Evolutionary conservation across 1,140 invertebrate genomes (phyloP).

Genomic region (Neodiprion virginianus): DNA sequence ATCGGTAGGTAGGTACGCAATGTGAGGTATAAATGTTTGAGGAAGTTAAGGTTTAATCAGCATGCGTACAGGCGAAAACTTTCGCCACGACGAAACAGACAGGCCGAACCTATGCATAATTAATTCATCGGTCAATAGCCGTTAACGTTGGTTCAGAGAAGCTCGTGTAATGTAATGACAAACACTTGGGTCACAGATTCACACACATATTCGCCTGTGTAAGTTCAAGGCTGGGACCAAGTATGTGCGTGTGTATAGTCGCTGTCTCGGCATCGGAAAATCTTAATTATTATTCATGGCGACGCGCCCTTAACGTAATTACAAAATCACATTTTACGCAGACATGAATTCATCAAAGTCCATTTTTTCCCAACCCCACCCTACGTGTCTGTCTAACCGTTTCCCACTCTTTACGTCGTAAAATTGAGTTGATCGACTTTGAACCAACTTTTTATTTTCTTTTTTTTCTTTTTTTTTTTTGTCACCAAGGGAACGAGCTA

Average conservation of each 20-base stretch:
- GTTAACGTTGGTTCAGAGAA: not conserved
- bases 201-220: not conserved
- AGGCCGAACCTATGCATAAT: not conserved
- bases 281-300: not conserved
- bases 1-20: not conserved
- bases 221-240: not conserved
- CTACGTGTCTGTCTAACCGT: no score
- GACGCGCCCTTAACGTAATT: not conserved
- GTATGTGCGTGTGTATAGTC: not conserved
- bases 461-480: no score
- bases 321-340: not conserved
- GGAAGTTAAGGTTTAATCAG: not conserved
- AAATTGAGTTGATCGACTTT: no score
- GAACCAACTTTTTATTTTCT: no score
- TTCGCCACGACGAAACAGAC: not conserved
- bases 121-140: conserved; percentile 7
- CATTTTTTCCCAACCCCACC: no score
- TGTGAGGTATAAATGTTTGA: not conserved
- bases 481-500: no score
- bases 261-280: not conserved
- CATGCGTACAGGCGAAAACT: not conserved
- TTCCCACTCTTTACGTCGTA: no score
- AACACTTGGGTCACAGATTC: not conserved
- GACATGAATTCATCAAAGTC: no score
- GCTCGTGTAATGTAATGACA: not conserved